A percentile compares a stretch with the other conserved stretches of the same genome.
These are phyloP conservation scores for Ibidorhyncha struthersii DNA, from an alignment of 2,113 vertebrate species.

Conservation along the genomic window DNA sequence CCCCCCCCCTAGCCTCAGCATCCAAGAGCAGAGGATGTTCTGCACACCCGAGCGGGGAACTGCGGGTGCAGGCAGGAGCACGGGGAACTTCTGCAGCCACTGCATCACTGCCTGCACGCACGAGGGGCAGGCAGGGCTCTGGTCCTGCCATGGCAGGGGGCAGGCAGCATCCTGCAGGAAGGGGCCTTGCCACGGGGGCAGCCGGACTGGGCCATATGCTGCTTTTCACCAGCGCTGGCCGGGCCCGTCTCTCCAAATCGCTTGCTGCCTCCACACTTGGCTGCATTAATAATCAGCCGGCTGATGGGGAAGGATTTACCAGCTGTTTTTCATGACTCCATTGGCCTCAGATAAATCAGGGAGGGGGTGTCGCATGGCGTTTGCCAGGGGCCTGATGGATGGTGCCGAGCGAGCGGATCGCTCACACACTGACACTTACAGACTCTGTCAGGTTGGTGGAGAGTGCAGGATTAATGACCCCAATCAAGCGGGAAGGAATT, in stretches of 20 bases:
- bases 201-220: not conserved
- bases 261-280: slow-evolving; percentile 41
- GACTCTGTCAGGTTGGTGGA: not conserved
- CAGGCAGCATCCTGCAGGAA: not conserved
- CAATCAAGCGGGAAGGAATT: not conserved
- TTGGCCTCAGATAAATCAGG: slow-evolving; percentile 70
- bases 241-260: not conserved
- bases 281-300: slow-evolving; percentile 58
- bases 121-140: not conserved
- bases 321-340: slow-evolving; percentile 68
- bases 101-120: fast-evolving
- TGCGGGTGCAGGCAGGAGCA: not conserved
- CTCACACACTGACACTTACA: slow-evolving; percentile 30
- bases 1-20: no score
- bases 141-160: fast-evolving
- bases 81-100: fast-evolving
- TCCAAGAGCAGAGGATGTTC: not conserved
- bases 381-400: slow-evolving; percentile 60
- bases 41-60: fast-evolving
- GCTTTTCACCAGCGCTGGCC: not conserved
- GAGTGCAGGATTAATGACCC: slow-evolving; percentile 15
- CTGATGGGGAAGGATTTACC: slow-evolving; percentile 70
- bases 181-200: not conserved
- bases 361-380: not conserved
- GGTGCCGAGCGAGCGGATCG: slow-evolving; percentile 24